Percentiles rank a stretch among this genome's conserved stretches.
These are phyloP conservation scores for Pseudonaja textilis DNA, from an alignment of 2,113 vertebrate genomes.

Conservation along the genomic window DNA sequence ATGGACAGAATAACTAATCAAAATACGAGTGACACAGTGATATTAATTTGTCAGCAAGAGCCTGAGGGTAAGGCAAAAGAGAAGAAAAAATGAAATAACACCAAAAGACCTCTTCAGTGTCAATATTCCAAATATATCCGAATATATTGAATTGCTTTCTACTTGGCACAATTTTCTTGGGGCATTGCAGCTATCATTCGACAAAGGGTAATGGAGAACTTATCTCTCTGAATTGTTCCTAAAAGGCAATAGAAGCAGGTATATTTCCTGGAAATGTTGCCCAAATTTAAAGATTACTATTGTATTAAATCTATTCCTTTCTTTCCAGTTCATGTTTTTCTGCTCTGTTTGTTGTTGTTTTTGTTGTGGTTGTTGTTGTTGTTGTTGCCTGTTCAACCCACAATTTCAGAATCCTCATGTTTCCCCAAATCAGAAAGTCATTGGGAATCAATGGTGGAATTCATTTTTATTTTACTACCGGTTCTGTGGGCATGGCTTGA, in stretches of 20 bases:
- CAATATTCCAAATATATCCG: neutral
- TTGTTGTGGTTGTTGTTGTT: too few species aligned
- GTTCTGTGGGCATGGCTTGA: too few species aligned
- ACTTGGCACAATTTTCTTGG: neutral
- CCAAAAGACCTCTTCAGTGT: neutral
- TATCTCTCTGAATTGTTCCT: too few species aligned
- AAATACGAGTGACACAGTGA: neutral
- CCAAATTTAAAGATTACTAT: neutral
- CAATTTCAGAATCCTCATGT: neutral
- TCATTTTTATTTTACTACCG: too few species aligned
- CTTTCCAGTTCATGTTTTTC: neutral
- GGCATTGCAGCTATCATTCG: too few species aligned
- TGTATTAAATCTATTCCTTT: neutral
- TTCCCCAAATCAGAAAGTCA: neutral
- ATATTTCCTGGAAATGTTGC: neutral
- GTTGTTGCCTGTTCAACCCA: too few species aligned
- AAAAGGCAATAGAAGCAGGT: neutral
- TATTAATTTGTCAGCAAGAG: conserved; percentile 21
- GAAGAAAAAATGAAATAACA: neutral
- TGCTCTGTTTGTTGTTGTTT: neutral
- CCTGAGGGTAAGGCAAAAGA: conserved; percentile 11
- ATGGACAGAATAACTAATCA: neutral
- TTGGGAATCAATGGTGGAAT: too few species aligned
- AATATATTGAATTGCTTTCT: neutral
- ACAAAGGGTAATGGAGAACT: neutral